phyloP scores from a whole-genome alignment of 2,113 vertebrate genomes.

The Myotis davidii region DNA sequence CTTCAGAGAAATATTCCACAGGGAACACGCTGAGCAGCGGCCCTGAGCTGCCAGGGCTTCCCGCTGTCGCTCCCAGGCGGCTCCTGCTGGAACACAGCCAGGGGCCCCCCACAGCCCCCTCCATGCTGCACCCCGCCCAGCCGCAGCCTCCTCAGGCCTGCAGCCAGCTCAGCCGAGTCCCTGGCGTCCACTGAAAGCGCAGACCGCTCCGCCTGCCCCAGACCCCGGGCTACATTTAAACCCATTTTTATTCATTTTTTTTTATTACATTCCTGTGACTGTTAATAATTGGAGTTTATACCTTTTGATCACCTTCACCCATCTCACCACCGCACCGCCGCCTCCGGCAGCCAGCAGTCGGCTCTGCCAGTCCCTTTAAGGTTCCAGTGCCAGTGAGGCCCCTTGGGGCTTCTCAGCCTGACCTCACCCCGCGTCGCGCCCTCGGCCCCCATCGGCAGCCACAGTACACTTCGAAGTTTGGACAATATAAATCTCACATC shows the following conservation, averaged over 20 bases:
- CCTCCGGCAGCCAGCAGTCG: background rate
- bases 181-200: background rate
- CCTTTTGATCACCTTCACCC: background rate
- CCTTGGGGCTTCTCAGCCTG: background rate
- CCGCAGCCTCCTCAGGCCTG: background rate
- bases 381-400: background rate
- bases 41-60: background rate
- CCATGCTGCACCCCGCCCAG: background rate
- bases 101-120: no score
- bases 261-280: background rate
- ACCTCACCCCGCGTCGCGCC: no score
- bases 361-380: background rate
- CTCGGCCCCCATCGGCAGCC: background rate
- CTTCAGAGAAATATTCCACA: background rate
- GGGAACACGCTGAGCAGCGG: background rate
- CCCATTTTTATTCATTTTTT: background rate
- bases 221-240: background rate
- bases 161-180: accelerated
- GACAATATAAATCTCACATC: background rate
- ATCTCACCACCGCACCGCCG: background rate
- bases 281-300: background rate
- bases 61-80: accelerated
- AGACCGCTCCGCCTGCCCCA: background rate
- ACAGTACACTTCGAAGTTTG: background rate
- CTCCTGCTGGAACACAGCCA: accelerated